Conservation (phyloP, 2,888 invertebrate genomes). For the Chloromyia formosa region DNA sequence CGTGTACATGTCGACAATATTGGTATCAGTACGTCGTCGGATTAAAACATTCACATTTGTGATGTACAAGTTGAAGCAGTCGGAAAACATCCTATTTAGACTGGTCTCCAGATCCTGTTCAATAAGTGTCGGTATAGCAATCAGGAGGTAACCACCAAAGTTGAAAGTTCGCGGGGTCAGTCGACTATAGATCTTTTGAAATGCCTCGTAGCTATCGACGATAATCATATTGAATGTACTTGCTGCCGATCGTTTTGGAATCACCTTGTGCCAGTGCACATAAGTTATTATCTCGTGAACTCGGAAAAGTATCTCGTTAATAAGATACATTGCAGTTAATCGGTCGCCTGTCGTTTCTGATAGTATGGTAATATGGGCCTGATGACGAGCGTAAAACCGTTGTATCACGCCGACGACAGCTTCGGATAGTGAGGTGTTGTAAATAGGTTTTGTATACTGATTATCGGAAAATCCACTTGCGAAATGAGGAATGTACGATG, state of each 20-base stretch:
- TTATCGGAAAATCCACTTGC: background rate
- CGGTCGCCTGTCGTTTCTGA: background rate
- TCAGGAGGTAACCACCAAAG: slow-evolving; percentile 29
- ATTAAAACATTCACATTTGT: slow-evolving; percentile 58
- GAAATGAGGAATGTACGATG: too few species aligned
- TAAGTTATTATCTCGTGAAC: background rate
- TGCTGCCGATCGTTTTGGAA: background rate
- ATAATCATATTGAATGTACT: slow-evolving; percentile 24
- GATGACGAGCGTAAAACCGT: background rate
- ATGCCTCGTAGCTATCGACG: slow-evolving; percentile 15
- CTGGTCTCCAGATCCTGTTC: background rate
- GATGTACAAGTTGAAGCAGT: slow-evolving; percentile 57
- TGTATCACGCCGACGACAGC: background rate
- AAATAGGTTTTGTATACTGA: background rate
- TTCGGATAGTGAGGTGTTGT: slow-evolving; percentile 9
- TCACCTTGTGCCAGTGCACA: background rate
- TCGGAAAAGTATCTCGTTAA: slow-evolving; percentile 15
- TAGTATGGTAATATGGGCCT: slow-evolving; percentile 5
- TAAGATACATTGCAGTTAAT: background rate
- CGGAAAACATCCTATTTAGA: slow-evolving; percentile 54
- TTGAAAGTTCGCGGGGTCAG: background rate
- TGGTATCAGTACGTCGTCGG: background rate
- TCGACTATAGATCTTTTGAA: slow-evolving; percentile 8
- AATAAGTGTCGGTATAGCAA: background rate
- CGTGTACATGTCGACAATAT: slow-evolving; percentile 53